Evolutionary conservation across 2,113 vertebrate species (phyloP).

Genomic region (Calidris pugnax): DNA sequence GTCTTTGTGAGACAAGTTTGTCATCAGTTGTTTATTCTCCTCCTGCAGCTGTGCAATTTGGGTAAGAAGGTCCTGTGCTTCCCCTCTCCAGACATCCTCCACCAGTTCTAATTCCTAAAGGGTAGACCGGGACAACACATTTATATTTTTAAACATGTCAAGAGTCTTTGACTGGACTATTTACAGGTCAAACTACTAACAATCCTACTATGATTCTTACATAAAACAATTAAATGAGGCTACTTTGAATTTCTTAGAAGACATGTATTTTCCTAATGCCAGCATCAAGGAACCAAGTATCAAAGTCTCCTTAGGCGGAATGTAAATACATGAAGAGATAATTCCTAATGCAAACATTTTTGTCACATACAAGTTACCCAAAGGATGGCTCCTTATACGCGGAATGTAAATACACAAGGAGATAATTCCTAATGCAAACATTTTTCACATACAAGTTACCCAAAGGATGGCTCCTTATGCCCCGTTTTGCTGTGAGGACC

Average conservation of each 20-base stretch:
- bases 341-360: not conserved
- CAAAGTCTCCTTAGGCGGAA: not conserved
- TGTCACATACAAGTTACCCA: not conserved
- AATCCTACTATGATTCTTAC: not conserved
- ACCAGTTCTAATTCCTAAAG: constrained; percentile 89
- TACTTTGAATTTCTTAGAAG: not conserved
- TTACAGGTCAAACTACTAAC: not conserved
- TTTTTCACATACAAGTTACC: not conserved
- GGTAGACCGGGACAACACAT: constrained; percentile 3
- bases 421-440: not conserved
- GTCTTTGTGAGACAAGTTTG: constrained; percentile 84
- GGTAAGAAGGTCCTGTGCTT: constrained; percentile 89
- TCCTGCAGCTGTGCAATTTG: constrained; percentile 89
- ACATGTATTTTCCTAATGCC: not conserved
- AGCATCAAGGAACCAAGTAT: not conserved
- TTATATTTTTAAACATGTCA: not conserved
- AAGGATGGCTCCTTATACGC: not conserved
- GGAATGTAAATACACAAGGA: not conserved
- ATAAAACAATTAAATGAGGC: not conserved
- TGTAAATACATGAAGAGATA: not conserved
- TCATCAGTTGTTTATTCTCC: constrained; percentile 87
- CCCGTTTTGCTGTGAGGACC: not conserved
- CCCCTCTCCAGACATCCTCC: constrained; percentile 92
- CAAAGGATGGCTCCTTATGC: not conserved
- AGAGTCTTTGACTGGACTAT: not conserved